Conservation (phyloP, 2,888 invertebrate species). For the Drosophila ezoana region DNA sequence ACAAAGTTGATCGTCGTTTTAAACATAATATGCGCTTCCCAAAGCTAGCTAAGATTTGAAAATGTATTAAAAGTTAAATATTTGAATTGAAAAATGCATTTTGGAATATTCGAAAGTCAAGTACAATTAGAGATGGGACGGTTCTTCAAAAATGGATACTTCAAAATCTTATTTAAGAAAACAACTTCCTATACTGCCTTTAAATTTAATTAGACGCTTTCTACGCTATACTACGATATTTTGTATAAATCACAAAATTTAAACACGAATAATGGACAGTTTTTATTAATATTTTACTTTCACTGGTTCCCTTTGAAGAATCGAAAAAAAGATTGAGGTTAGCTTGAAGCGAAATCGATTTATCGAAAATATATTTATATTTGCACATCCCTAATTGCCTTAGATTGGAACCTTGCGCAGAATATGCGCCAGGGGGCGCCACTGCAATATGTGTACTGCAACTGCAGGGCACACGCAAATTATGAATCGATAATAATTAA, state of each 20-base stretch:
- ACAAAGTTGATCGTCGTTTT: background rate
- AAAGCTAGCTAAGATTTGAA: constrained; percentile 9
- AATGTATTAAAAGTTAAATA: background rate
- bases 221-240: too few relatives aligned
- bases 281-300: too few relatives aligned
- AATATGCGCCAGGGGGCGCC: background rate
- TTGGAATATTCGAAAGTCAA: background rate
- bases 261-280: too few relatives aligned
- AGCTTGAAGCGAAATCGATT: background rate
- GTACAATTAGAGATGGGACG: background rate
- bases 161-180: background rate
- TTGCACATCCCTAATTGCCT: background rate
- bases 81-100: background rate
- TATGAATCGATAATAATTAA: background rate
- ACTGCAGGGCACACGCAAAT: constrained; percentile 12
- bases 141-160: too few relatives aligned
- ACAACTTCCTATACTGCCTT: too few relatives aligned
- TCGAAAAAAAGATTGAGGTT: background rate
- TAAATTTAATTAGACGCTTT: too few relatives aligned
- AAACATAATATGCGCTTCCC: background rate
- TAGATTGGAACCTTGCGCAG: background rate
- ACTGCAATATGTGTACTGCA: background rate
- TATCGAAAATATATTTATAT: background rate
- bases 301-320: background rate
- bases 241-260: too few relatives aligned